Evolutionary conservation across 2,797 vertebrate genomes (phyloP), one percentile per base, ranked within the genome.

Genomic region (Pachyuromys duprasi): DNA sequence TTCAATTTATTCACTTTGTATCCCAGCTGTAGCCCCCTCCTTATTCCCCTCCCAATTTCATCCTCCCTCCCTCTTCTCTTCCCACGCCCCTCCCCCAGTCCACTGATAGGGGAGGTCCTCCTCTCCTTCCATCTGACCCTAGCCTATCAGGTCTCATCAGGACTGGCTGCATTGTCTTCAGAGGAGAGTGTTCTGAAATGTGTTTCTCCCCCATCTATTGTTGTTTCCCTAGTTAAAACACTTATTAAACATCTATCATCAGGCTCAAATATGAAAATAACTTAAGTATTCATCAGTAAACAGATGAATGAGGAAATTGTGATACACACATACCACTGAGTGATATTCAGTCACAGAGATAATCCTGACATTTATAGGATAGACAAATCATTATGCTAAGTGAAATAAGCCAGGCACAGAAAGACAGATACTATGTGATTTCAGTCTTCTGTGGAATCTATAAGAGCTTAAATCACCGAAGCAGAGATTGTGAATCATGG

Each of bases 131-230:
- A 49, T 49, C 49, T 49, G 49, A 49, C 49, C 8, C 49, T 49
- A 49, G 49, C 8, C 49, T 49, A 49, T 49, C 49, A 49, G 49
- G 49, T 49, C 49, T 49, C 49, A 49, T 49, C 49, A 49, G 49
- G 49, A 49, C 49, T 49, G 49, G 49, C 49, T 49, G 49, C 49
- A 49, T 49, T 49, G 49, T 49, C 8, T 49, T 49, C 49, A n/a
- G 60, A 83, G 14, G 65, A 76, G 13, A 95, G 22, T 26, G 89
- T 76, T 86, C 55, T 89, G 79, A 65, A 89, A 80, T 70, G n/a
- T 28, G n/a, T 4, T 4, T 17, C 15, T n/a, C 0, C 0, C 8
- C 8, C 13, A 15, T 28, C n/a, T 86, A 57, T 45, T 36, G 3
- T 12, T 42, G 11, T 45, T 87, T 8, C 8, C 12, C 5, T 65